phyloP scores from a whole-genome alignment of 2,888 invertebrate genomes.

The Campaea margaritaria region DNA sequence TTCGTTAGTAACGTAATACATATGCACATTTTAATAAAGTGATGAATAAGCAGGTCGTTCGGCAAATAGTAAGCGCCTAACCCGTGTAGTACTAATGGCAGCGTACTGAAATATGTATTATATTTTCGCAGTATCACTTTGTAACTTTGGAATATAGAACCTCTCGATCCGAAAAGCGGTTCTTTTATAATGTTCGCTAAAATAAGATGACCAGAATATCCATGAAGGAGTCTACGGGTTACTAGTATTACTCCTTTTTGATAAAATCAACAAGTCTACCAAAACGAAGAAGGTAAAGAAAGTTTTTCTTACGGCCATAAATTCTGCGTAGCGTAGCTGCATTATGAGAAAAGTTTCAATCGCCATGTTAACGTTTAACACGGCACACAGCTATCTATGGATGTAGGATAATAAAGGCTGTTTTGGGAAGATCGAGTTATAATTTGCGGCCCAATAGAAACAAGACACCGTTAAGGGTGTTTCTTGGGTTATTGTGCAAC shows the following conservation, averaged over 20 bases:
- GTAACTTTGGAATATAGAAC: too few relatives aligned
- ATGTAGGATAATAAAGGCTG: slow-evolving; percentile 21
- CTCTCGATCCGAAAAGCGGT: too few relatives aligned
- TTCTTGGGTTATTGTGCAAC: neutral
- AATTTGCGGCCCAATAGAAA: slow-evolving; percentile 21
- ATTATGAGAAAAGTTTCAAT: slow-evolving; percentile 36
- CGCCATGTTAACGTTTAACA: slow-evolving; percentile 32
- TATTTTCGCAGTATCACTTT: too few relatives aligned
- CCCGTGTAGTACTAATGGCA: too few relatives aligned
- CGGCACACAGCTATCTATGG: slow-evolving; percentile 20
- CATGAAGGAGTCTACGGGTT: too few relatives aligned
- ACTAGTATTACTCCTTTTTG: too few relatives aligned
- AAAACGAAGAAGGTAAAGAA: neutral
- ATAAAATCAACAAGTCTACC: neutral
- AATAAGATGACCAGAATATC: too few relatives aligned
- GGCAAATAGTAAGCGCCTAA: too few relatives aligned
- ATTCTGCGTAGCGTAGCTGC: slow-evolving; percentile 25
- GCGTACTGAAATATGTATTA: too few relatives aligned
- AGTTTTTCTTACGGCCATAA: slow-evolving; percentile 23
- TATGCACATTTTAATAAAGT: too few relatives aligned
- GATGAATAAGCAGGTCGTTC: too few relatives aligned
- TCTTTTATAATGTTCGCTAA: too few relatives aligned
- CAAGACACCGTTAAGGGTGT: slow-evolving; percentile 14
- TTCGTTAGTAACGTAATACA: slow-evolving; percentile 4
- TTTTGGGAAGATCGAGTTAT: slow-evolving; percentile 11